Conservation (phyloP, 2,888 invertebrate genomes). For the Cancer borealis region DNA sequence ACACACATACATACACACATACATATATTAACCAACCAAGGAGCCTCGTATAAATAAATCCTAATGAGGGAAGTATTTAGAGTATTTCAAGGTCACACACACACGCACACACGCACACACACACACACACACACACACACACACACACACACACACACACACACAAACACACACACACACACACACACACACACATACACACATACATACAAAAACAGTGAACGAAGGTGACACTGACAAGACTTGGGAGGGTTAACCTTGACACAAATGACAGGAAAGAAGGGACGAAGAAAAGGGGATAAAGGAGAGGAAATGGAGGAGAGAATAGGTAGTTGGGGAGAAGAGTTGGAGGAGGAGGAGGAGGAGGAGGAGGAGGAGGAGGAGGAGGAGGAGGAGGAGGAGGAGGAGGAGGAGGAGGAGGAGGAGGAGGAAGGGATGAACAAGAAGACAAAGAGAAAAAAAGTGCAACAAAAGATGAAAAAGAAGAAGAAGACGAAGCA, state of each 20-base stretch:
- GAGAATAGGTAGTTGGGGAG: too few species aligned
- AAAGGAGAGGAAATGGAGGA: neutral
- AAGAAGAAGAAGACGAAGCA: neutral
- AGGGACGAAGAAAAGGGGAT: neutral
- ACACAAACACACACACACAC: slow-evolving; percentile 36
- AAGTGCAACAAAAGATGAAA: neutral
- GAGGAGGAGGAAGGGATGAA: neutral
- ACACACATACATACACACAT: slow-evolving; percentile 15
- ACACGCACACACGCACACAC: neutral
- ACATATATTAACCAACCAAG: neutral
- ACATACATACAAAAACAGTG: neutral
- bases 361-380: neutral
- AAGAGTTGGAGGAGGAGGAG: neutral
- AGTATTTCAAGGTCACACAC: neutral
- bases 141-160: slow-evolving; percentile 33
- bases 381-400: neutral
- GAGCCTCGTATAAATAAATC: neutral
- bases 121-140: slow-evolving; percentile 22
- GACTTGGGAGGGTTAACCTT: neutral
- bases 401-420: neutral
- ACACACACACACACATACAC: slow-evolving; percentile 34
- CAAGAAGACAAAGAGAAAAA: neutral
- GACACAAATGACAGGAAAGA: neutral
- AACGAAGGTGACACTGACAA: neutral
- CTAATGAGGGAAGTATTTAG: neutral